Evolutionary conservation across 2,113 vertebrate genomes (phyloP), one percentile per base, ranked within the genome.

Genomic region (Zootoca vivipara): DNA sequence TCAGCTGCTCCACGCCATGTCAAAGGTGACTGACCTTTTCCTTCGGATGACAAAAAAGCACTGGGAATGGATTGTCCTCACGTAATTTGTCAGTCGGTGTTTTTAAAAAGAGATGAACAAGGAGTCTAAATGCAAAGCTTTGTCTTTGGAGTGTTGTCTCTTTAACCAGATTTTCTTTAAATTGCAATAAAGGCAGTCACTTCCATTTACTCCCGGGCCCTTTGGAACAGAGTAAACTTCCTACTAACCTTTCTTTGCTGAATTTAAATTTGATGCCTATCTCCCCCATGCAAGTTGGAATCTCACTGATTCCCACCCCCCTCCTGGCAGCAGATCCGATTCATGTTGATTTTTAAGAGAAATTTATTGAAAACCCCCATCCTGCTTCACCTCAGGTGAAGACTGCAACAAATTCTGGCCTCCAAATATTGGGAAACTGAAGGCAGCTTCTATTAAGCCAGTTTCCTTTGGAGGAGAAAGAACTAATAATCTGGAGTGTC

Each of bases 1-100:
- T 87, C 8, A 15, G 69, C 73, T 91, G 86, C 70, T 95, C 69
- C 91, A 92, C 3, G 35, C 73, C 65, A 24, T 94, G 96, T 95
- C 95, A 96, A 93, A 97, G 92, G 92, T 92, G 92, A 69, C 89
- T 96, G 95, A 97, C 96, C 95, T 94, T 96, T 95, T 91, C 95
- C 91, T 83, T 95, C 42, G 52, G 73, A 87, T 86, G 90, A 94
- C 92, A 95, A 95, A 96, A 62, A 93, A 93, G 87, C 56, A 85
- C 90, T 90, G 89, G 89, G 95, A 96, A 91, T 83, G 93, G 92
- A 95, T 94, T 96, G 91, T 90, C 75, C 88, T 89, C 74, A 89
- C 85, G 94, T 92, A 93, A 90, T 92, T 89, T 82, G 81, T 93
- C 82, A 79, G 87, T 93, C 26, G 91, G 85, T 92, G 80, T 67